A percentile compares a stretch with the other conserved stretches of the same genome.
Evolutionary conservation across 2,888 invertebrate species (phyloP).

Genomic region (Catocala sponsa): DNA sequence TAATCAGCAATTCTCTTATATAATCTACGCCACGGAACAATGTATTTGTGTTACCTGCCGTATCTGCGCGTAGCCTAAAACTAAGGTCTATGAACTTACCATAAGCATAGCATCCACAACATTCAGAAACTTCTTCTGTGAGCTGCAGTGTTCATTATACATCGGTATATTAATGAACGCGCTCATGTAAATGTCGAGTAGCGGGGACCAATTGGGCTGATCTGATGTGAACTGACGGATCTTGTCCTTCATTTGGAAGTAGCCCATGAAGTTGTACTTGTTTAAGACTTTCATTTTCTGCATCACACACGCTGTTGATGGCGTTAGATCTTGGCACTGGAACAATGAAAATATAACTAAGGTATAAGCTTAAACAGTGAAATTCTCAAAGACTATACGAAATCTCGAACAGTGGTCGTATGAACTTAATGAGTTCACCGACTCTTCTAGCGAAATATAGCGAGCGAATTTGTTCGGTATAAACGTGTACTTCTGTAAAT

Average conservation of each 20-base stretch:
- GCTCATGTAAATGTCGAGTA: conserved; percentile 58
- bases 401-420: no score
- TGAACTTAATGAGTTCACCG: no score
- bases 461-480: no score
- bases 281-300: conserved; percentile 74
- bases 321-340: conserved; percentile 72
- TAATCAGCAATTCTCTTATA: no score
- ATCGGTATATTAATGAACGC: conserved; percentile 63
- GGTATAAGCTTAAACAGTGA: neutral
- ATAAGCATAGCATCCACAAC: conserved; percentile 75
- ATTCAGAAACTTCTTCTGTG: conserved; percentile 75
- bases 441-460: no score
- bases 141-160: conserved; percentile 71
- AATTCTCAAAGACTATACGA: no score
- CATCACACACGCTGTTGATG: conserved; percentile 69
- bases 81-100: conserved; percentile 58
- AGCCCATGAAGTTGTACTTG: conserved; percentile 77
- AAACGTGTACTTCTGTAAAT: no score
- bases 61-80: no score
- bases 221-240: conserved; percentile 60
- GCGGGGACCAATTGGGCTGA: conserved; percentile 55
- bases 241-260: conserved; percentile 76
- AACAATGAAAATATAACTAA: conserved; percentile 14
- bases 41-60: no score
- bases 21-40: no score